Percentiles rank a stretch among this genome's conserved stretches.
These are phyloP conservation scores for Tetramorium simillimum DNA, from an alignment of 1,140 invertebrate genomes.

Conservation along the genomic window DNA sequence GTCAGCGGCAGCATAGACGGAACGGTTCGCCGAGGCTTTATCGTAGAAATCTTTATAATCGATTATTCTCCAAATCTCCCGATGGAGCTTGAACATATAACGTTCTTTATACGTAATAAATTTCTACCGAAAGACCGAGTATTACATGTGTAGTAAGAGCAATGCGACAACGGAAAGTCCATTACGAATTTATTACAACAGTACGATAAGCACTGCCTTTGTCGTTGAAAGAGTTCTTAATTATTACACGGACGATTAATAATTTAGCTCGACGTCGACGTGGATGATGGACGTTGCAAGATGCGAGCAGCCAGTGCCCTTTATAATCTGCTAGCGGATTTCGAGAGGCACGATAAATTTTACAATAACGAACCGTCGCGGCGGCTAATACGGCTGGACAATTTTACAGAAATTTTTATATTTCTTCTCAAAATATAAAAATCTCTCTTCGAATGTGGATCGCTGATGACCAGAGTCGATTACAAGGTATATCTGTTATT, in stretches of 20 bases:
- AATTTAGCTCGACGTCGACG: conserved; percentile 14
- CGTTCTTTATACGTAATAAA: background rate
- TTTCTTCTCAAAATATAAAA: background rate
- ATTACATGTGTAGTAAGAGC: background rate
- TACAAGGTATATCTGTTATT: background rate
- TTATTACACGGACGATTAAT: conserved; percentile 37
- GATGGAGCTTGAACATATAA: background rate
- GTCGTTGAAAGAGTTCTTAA: conserved; percentile 18
- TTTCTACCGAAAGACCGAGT: background rate
- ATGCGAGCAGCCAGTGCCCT: background rate
- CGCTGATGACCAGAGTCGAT: background rate
- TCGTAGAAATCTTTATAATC: conserved; percentile 35
- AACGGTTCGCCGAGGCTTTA: conserved; percentile 16
- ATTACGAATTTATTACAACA: conserved; percentile 11
- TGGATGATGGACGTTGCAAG: background rate
- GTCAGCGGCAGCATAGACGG: conserved; percentile 23
- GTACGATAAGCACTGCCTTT: background rate
- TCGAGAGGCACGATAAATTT: background rate
- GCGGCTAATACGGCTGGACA: background rate
- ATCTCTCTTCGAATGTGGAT: background rate
- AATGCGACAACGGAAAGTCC: background rate
- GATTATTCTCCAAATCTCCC: conserved; percentile 49
- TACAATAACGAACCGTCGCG: background rate
- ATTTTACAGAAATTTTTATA: background rate
- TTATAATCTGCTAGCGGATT: background rate